Evolutionary conservation across 2,888 invertebrate species (phyloP).

Genomic region (Steinernema carpocapsae): DNA sequence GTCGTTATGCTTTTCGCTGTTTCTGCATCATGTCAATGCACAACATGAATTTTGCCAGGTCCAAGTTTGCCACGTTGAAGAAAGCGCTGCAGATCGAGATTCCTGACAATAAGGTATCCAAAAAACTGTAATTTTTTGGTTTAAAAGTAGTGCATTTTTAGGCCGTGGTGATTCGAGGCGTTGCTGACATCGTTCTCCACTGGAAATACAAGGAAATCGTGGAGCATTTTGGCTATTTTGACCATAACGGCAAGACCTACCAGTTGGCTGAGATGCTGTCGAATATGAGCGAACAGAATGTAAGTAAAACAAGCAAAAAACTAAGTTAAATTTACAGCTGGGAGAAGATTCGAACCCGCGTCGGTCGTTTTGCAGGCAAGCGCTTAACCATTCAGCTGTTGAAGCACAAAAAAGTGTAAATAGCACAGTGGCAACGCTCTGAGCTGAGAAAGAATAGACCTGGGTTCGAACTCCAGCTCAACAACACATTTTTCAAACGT

Average conservation of each 20-base stretch:
- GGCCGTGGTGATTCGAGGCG: neutral
- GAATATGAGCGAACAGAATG: neutral
- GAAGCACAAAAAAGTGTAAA: neutral
- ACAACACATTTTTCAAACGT: no score
- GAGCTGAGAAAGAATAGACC: neutral
- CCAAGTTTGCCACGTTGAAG: neutral
- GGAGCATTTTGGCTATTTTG: neutral
- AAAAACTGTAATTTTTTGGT: neutral
- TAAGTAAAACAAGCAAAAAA: no score
- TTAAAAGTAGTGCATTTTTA: neutral
- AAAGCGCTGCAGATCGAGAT: neutral
- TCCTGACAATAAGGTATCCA: neutral
- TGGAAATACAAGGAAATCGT: neutral
- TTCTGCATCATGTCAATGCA: slow-evolving; percentile 5
- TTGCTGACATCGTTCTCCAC: neutral
- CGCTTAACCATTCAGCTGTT: no score
- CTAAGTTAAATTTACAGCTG: no score
- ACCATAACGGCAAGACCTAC: neutral
- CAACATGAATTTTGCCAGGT: neutral
- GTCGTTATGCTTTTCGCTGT: neutral
- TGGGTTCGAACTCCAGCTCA: no score
- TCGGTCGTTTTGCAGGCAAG: no score
- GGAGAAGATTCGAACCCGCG: no score
- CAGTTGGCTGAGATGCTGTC: neutral
- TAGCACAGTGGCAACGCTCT: neutral